Evolutionary conservation across 2,888 invertebrate genomes (phyloP).

Genomic region (Lydus trimaculatus): DNA sequence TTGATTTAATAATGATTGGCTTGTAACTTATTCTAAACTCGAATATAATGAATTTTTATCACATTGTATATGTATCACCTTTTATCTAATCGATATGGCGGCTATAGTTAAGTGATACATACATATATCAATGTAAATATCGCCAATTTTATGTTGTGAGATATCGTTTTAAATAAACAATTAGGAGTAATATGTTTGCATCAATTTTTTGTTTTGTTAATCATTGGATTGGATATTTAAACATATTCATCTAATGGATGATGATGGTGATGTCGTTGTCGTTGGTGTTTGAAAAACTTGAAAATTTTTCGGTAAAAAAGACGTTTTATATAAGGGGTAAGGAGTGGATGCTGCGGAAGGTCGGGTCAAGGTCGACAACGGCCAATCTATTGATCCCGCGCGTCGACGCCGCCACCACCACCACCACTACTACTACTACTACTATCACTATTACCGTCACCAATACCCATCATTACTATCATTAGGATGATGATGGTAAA

Average conservation of each 20-base stretch:
- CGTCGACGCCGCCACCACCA: constrained; percentile 43
- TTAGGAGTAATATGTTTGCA: background rate
- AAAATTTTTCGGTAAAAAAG: background rate
- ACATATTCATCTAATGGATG: too few species aligned
- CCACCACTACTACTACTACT: background rate
- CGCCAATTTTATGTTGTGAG: background rate
- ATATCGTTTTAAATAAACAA: constrained; percentile 1
- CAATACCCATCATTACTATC: too few species aligned
- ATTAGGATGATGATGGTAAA: too few species aligned
- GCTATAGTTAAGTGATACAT: constrained; percentile 6
- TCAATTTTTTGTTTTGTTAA: too few species aligned
- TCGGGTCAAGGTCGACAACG: constrained; percentile 57
- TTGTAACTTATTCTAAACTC: constrained; percentile 11
- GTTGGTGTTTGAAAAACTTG: background rate
- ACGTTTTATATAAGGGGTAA: constrained; percentile 12
- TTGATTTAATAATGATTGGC: background rate
- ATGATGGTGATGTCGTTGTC: too few species aligned
- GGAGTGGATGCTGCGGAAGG: constrained; percentile 53
- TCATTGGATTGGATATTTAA: too few species aligned
- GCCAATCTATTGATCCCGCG: constrained; percentile 57
- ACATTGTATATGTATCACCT: background rate
- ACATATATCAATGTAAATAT: constrained; percentile 26
- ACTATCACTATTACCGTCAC: too few species aligned
- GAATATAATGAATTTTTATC: constrained; percentile 11
- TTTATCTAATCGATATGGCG: background rate